Base-by-base conservation (phyloP, 2,113 vertebrate genomes). In the Microtus richardsoni region DNA sequence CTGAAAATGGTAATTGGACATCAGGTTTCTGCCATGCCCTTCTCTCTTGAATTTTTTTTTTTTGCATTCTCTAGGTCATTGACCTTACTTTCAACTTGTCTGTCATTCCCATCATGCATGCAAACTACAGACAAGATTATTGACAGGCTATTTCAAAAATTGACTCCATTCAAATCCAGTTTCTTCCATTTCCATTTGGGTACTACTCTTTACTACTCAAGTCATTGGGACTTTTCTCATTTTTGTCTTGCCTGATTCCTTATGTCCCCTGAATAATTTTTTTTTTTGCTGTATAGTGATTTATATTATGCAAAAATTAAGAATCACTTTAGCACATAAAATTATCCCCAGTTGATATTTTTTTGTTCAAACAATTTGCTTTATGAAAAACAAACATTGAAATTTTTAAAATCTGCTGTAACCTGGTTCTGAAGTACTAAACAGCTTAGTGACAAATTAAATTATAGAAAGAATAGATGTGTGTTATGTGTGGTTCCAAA, bases 311-410 rank as follows among this genome's bases (percentile, higher is more conserved):
- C 71, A 19, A 94, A 96, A 94, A 79, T 52, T 86, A 90, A 82
- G 3, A 21, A 88, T 3, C 5, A 39, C 71, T 39, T 95, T 12
- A 64, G 16, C 70, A 85, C 41, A 24, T 21, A 83, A 62, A 94
- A 88, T 93, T 71, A 19, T 73, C 30, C 22, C 19, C 47, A 73
- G 36, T 85, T 44, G 77, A 49, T 52, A 86, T 89, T 73, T 94
- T 95, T 95, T 95, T 93, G 22, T 60, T 79, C 91, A 70, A 36
- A 92, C 33, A 73, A 66, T 83, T 91, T 83, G 83, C 26, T 88
- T 91, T 30, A 73, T 89, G 60, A 88, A 62, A 95, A 93, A 12
- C 87, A 83, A 96, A 84, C 16, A 79, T 12, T 26, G 1, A 41
- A 36, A 62, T 92, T 92, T 91, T 30, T 26, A 83, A 88, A 96